Evolutionary conservation across 2,888 invertebrate genomes (phyloP).

Genomic region (Hoplodrina blanda): DNA sequence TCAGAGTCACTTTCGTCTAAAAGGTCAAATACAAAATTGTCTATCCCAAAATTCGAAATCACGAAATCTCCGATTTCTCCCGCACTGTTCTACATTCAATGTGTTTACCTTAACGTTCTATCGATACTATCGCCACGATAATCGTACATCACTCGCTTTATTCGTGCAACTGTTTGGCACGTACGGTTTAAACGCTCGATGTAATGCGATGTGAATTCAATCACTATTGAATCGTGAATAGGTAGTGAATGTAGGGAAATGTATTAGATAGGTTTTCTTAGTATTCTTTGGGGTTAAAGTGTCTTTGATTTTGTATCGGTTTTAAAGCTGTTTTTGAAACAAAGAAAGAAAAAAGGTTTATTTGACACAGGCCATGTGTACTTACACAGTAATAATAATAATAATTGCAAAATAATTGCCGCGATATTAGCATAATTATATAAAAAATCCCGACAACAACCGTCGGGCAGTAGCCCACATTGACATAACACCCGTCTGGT

Average conservation of each 20-base stretch:
- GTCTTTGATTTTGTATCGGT: constrained; percentile 19
- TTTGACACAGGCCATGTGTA: too few species aligned
- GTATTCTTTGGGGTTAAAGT: constrained; percentile 29
- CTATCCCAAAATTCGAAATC: neutral
- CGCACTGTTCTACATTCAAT: constrained; percentile 25
- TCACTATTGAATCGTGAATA: constrained; percentile 17
- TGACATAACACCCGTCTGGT: too few species aligned
- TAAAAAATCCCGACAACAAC: too few species aligned
- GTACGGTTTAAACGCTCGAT: constrained; percentile 40
- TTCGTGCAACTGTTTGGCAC: constrained; percentile 21
- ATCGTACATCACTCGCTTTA: constrained; percentile 47
- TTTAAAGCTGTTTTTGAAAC: neutral
- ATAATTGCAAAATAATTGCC: too few species aligned
- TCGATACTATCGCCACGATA: constrained; percentile 41
- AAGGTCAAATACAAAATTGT: constrained; percentile 34
- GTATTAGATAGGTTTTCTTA: constrained; percentile 41
- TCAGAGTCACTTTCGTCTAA: constrained; percentile 6
- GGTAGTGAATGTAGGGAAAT: constrained; percentile 32
- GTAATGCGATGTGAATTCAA: constrained; percentile 35
- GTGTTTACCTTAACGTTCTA: constrained; percentile 28
- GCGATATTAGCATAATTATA: too few species aligned
- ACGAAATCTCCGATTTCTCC: constrained; percentile 34
- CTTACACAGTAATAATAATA: too few species aligned
- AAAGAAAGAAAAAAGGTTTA: too few species aligned
- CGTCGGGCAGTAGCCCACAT: too few species aligned